A percentile compares a stretch with the other conserved stretches of the same genome.
Evolutionary conservation across 2,888 invertebrate genomes (phyloP).

Genomic region (Drosophila lutescens): DNA sequence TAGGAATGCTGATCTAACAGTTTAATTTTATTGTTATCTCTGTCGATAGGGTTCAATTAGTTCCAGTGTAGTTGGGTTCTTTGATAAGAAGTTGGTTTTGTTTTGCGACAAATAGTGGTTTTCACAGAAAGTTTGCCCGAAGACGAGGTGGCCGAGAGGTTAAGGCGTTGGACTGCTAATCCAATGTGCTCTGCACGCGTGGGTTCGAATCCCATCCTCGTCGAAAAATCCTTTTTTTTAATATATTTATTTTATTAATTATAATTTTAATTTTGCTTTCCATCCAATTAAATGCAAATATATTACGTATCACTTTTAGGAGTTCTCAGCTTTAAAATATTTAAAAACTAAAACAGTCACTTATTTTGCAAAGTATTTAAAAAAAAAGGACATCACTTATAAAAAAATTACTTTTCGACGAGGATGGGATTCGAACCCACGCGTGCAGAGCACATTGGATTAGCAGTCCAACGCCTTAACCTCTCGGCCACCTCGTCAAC

Average conservation of each 20-base stretch:
- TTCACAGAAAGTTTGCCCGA: slow-evolving; percentile 1
- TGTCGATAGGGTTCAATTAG: slow-evolving; percentile 9
- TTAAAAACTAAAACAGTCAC: too few relatives aligned
- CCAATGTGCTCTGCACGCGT: slow-evolving; percentile 93
- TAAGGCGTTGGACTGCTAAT: slow-evolving; percentile 90
- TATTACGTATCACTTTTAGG: too few relatives aligned
- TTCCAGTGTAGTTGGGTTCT: slow-evolving; percentile 2
- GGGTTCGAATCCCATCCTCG: slow-evolving; percentile 94
- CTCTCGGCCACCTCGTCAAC: slow-evolving; percentile 92
- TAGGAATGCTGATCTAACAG: background rate
- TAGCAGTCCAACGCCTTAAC: slow-evolving; percentile 94
- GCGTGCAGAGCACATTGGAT: slow-evolving; percentile 94
- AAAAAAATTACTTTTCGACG: slow-evolving; percentile 84
- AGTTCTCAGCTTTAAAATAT: too few relatives aligned
- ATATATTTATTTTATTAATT: background rate
- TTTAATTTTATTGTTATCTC: slow-evolving; percentile 1
- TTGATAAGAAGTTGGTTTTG: slow-evolving; percentile 14
- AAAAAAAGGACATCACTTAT: background rate
- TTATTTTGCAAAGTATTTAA: background rate
- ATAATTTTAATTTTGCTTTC: background rate
- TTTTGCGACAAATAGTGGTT: slow-evolving; percentile 3
- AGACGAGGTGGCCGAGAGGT: slow-evolving; percentile 94
- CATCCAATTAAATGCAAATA: too few relatives aligned
- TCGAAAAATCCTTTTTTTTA: slow-evolving; percentile 81
- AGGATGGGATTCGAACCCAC: slow-evolving; percentile 94